A percentile compares a stretch with the other conserved stretches of the same genome.
Conservation (phyloP, 2,888 invertebrate species). For the Limnephilus rhombicus region DNA sequence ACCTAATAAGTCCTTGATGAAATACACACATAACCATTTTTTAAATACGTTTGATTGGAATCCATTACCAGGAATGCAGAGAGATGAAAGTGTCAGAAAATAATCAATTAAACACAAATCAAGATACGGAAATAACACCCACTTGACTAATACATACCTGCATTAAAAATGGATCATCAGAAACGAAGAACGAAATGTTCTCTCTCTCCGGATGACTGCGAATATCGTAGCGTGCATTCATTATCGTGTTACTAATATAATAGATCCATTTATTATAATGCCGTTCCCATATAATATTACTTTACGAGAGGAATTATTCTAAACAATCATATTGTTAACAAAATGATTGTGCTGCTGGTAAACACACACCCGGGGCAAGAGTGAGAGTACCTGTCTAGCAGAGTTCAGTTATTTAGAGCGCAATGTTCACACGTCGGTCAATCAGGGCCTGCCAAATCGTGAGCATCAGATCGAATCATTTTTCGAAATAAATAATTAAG, state of each 20-base stretch:
- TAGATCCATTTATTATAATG: neutral
- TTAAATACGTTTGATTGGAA: neutral
- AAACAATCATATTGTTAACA: neutral
- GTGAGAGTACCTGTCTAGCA: conserved; percentile 7
- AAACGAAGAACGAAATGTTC: neutral
- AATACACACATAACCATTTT: too few relatives aligned
- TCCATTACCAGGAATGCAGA: neutral
- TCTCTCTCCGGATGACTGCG: neutral
- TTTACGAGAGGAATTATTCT: neutral
- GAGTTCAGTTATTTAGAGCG: neutral
- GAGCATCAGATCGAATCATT: neutral
- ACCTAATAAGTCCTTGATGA: too few relatives aligned
- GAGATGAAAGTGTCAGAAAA: neutral
- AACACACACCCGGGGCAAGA: neutral
- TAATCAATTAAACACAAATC: neutral
- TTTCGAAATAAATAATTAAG: neutral
- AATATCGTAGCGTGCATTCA: neutral
- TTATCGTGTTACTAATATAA: neutral
- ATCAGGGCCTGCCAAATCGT: neutral
- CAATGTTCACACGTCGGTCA: neutral
- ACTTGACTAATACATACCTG: neutral
- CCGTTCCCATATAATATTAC: neutral
- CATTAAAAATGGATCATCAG: neutral
- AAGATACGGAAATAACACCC: neutral
- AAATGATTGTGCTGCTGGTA: neutral